Evolutionary conservation across 2,797 vertebrate species (phyloP), one percentile per base, ranked within the genome.

Genomic region (Lutjanus campechanus): DNA sequence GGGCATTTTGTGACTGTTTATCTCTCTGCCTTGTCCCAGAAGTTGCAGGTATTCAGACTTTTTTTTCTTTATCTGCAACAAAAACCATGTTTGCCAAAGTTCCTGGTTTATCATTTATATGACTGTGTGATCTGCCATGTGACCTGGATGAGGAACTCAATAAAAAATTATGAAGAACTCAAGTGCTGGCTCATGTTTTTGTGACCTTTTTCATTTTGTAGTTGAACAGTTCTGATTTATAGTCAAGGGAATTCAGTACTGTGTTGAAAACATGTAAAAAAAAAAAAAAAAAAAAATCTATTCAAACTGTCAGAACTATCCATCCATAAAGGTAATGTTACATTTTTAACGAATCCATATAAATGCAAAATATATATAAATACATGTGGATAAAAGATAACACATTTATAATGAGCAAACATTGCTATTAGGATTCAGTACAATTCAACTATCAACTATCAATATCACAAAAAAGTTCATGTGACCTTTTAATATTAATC

Each of bases 11-110:
- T 68, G 8, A 5, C 15, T 22, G 5, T 55, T 77, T 76, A 19
- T 71, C 22, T 71, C 15, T 25, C 50, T 49, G 8, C 4, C 2
- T 53, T 49, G n/a, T 70, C 41, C 56, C 22, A 63, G 1, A 81
- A 50, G 41, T 51, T 82, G 22, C 44, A 73, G n/a, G 12, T 62
- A 36, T 77, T 12, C 54, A 65, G 50, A 20, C 47, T n/a, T 77
- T 13, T 64, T 60, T 68, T 64, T 53, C 6, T 46, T 69, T 67
- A 47, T 66, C 53, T 29, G 29, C 54, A 77, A 61, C 41, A 60
- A 72, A 49, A 79, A 78, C 12, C 36, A 16, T 71, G 43, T 83
- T 77, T 92, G 85, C 91, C 91, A 94, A 93, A 93, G 87, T 86
- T 67, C 46, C 85, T 69, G 71, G 74, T 56, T 80, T 81, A 78